These are phyloP conservation scores for Eupithecia abbreviata DNA, from an alignment of 2,888 invertebrate species.

Conservation along the genomic window DNA sequence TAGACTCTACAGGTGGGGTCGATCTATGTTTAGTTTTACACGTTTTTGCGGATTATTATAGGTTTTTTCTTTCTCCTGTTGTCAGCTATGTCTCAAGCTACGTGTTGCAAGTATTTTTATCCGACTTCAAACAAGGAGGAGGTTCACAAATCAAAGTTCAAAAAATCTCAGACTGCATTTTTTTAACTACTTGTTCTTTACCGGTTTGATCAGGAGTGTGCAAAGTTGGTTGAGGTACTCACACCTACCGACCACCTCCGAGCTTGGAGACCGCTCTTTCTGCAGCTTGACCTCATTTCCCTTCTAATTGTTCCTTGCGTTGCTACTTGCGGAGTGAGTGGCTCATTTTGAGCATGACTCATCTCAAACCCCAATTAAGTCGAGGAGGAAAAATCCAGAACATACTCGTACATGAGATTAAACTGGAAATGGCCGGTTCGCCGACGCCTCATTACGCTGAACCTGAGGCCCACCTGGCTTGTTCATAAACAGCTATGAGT, in stretches of 20 bases:
- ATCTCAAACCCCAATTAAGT: slow-evolving; percentile 29
- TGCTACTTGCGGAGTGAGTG: not conserved
- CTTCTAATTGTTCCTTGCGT: not conserved
- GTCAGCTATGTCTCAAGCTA: too few relatives aligned
- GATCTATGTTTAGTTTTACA: too few relatives aligned
- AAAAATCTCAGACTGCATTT: too few relatives aligned
- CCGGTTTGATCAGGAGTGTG: too few relatives aligned
- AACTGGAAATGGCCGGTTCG: slow-evolving; percentile 22
- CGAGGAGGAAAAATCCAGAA: slow-evolving; percentile 13
- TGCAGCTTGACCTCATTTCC: not conserved
- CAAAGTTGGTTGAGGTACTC: too few relatives aligned
- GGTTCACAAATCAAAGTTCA: too few relatives aligned
- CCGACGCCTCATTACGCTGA: slow-evolving; percentile 41
- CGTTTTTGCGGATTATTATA: too few relatives aligned
- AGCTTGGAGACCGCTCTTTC: not conserved
- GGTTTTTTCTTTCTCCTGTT: too few relatives aligned
- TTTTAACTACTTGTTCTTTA: too few relatives aligned
- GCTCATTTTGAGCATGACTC: not conserved
- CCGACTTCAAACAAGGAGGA: too few relatives aligned
- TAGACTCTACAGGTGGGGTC: too few relatives aligned
- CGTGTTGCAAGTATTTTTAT: too few relatives aligned
- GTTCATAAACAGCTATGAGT: slow-evolving; percentile 1
- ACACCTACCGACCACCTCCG: not conserved
- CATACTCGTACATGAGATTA: slow-evolving; percentile 21
- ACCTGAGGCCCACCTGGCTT: slow-evolving; percentile 24